Evolutionary conservation across 53 echinoderm and acorn worm genomes (phyloP).

Genomic region (Temnopleurus reevesii): DNA sequence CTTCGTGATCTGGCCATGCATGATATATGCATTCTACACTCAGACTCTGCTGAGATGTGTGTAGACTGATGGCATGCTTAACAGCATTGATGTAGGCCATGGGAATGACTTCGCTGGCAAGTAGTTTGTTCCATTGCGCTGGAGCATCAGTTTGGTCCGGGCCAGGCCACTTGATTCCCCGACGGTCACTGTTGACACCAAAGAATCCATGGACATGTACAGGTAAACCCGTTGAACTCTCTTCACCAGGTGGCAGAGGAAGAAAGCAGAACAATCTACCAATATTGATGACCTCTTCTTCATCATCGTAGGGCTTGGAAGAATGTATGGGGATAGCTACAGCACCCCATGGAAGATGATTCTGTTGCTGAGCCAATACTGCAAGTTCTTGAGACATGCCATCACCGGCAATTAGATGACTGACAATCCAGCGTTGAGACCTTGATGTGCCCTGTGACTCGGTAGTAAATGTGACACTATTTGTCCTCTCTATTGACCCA

Average conservation of each 20-base stretch:
- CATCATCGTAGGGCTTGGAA: not conserved
- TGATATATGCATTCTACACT: slow-evolving; percentile 49
- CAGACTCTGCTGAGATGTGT: not conserved
- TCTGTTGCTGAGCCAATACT: not conserved
- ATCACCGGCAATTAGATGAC: not conserved
- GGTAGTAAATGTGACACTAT: not conserved
- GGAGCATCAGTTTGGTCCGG: slow-evolving; percentile 76
- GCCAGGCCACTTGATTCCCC: slow-evolving; percentile 90
- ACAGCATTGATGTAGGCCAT: slow-evolving; percentile 63
- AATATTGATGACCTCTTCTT: not conserved
- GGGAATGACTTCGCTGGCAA: slow-evolving; percentile 71
- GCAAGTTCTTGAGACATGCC: not conserved
- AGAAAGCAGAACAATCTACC: slow-evolving; percentile 91
- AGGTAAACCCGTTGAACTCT: slow-evolving; percentile 76
- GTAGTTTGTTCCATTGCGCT: slow-evolving; percentile 80
- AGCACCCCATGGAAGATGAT: slow-evolving; percentile 51
- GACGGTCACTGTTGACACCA: slow-evolving; percentile 85
- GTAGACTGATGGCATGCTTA: not conserved
- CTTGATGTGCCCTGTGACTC: not conserved
- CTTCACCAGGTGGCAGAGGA: slow-evolving; percentile 81
- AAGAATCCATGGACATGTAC: slow-evolving; percentile 93
- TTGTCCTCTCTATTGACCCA: not conserved
- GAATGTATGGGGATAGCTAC: slow-evolving; percentile 42
- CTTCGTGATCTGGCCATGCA: slow-evolving; percentile 64
- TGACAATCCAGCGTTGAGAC: not conserved